Percentiles rank a stretch among this genome's conserved stretches.
Evolutionary conservation across 2,888 invertebrate genomes (phyloP).

Genomic region (Phania funesta): DNA sequence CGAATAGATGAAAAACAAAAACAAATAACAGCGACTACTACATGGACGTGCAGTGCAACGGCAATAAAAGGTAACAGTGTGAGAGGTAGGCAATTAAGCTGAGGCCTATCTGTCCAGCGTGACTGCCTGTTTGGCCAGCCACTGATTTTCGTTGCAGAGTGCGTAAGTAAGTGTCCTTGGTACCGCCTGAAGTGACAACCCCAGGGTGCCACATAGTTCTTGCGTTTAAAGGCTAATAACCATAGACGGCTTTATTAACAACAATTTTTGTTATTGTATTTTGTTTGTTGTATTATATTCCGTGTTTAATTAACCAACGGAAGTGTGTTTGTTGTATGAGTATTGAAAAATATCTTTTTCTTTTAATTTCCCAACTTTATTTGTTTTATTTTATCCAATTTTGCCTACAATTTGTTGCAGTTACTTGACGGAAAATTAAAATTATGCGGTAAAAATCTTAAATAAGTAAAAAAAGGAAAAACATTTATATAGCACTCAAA

Average conservation of each 20-base stretch:
- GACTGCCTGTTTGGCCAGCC: conserved; percentile 27
- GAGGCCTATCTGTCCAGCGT: not conserved
- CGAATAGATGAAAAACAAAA: not conserved
- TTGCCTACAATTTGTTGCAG: too few relatives aligned
- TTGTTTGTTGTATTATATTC: not conserved
- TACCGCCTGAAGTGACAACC: conserved; percentile 61
- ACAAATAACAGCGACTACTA: not conserved
- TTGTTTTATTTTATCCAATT: too few relatives aligned
- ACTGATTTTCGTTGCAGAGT: conserved; percentile 47
- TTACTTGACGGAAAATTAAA: too few relatives aligned
- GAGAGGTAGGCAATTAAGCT: not conserved
- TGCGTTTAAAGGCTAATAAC: conserved; percentile 42
- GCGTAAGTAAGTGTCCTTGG: conserved; percentile 57
- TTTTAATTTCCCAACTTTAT: too few relatives aligned
- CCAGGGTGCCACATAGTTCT: conserved; percentile 61
- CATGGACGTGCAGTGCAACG: not conserved
- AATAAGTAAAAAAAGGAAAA: too few relatives aligned
- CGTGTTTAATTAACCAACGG: not conserved
- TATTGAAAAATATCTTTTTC: too few relatives aligned
- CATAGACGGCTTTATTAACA: not conserved
- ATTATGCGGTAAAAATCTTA: too few relatives aligned
- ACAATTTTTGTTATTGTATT: not conserved
- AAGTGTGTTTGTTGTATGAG: too few relatives aligned
- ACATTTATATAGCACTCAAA: too few relatives aligned
- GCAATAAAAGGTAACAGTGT: not conserved